Base-by-base conservation (phyloP, 2,888 invertebrate species). In the Drosophila basisetae region DNA sequence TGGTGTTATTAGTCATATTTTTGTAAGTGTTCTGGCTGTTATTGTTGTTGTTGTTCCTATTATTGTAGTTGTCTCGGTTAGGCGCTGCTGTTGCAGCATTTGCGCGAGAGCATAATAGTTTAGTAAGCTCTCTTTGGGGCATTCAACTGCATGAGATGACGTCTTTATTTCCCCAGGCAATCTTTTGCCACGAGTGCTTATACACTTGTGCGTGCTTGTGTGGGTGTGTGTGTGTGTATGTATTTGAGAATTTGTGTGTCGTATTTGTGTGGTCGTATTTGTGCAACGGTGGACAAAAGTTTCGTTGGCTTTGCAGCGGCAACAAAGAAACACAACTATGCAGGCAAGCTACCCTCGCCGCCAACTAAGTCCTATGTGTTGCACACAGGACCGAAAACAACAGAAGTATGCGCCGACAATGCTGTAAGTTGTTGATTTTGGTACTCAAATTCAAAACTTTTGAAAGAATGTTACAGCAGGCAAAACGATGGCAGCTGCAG, bases 101-200 rank as follows among this genome's bases (percentile, higher is more conserved):
- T 58, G 65, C 72, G 88, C 80, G 83, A 58, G 71, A 77, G 84
- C 79, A 89, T 90, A 91, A 89, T 91, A 91, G 91, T 89, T 91
- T 89, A 78, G 91, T 83, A 83, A 91, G 90, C 86, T 85, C 81
- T 87, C 91, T 83, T 80, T 70, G 76, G 89, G 82, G 84, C 80
- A 89, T 89, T 89, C 89, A 89, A 89, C 91, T 90, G 89, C 81
- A 82, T 69, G 86, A 70, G 85, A 84, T 77, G 89, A 84, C 82
- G 91, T 91, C 84, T 91, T 91, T 89, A 89, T 89, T 90, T 91
- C 91, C 91, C 87, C 78, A 81, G 84, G 87, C 89, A 90, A 91
- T 86, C 86, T 89, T 90, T 81, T 74, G 87, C 83, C 70, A 78
- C 83, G 74, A 91, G 90, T 91, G 90, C 90, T 91, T 87, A 85